Base-by-base conservation (phyloP, 2,113 vertebrate genomes). In the Crotalus viridis region DNA sequence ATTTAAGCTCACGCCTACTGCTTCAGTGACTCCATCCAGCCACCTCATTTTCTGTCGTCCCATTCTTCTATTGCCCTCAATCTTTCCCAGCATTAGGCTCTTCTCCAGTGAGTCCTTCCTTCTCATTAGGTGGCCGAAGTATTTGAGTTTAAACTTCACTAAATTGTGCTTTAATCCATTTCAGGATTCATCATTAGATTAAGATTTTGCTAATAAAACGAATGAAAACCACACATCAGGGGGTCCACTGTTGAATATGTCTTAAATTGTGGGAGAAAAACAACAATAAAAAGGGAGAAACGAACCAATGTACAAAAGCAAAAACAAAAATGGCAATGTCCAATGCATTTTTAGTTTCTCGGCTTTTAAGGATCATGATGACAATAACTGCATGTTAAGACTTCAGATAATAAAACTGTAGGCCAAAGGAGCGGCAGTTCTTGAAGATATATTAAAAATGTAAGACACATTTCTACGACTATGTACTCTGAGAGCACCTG, bases 191-290 rank as follows among this genome's bases (percentile, higher is more conserved):
- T 81, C 69, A 43, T 86, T 85, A 17, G 15, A 89, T 61, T 86
- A 43, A 87, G 48, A 24, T 48, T 39, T 59, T 59, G 24, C 54
- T 26, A 51, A 92, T 26, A 85, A 89, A 59, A 92, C 9, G 52
- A 90, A 28, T 89, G 46, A 61, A 90, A 19, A 54, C 10, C 81
- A 74, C 1, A 28, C 0, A 0, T 46, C 85, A 51, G 17, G 43
- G 17, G n/a, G 13, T 15, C 87, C 81, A 57, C 28, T 39, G 51
- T 26, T 85, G 22, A 13, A n/a, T 59, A 57, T 13, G 64, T 57
- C 89, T 90, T 57, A 28, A 33, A 86, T n/a, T 46, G n/a, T 0
- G 0, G 10, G 21, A 55, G 48, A 22, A 10, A 94, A 6, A 15
- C 33, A 33, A 21, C 43, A 51, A n/a, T 6, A 93, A 86, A 9